Conservation (phyloP, 2,113 vertebrate genomes). For the Megaceryle maxima region DNA sequence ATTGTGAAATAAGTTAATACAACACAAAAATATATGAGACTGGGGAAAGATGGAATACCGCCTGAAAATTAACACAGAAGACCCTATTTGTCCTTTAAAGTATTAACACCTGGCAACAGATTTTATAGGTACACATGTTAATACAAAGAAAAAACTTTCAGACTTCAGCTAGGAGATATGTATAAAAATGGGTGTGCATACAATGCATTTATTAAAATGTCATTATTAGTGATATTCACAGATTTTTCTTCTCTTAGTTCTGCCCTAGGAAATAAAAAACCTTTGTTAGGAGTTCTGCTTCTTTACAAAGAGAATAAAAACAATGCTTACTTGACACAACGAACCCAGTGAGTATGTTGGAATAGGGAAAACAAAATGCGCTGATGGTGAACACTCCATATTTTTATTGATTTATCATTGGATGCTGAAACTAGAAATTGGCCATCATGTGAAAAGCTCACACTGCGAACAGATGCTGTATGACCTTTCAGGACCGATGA, state of each 20-base stretch:
- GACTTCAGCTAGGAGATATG: not conserved
- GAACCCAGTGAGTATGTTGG: slow-evolving; percentile 91
- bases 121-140: not conserved
- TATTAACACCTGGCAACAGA: not conserved
- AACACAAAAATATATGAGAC: not conserved
- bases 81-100: not conserved
- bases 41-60: not conserved
- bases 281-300: not conserved
- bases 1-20: not conserved
- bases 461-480: slow-evolving; percentile 85
- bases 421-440: slow-evolving; percentile 87
- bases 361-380: slow-evolving; percentile 86
- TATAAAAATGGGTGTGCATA: fast-evolving
- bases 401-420: slow-evolving; percentile 92
- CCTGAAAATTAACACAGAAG: not conserved
- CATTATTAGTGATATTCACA: not conserved
- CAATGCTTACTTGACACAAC: slow-evolving; percentile 86
- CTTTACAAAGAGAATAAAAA: not conserved
- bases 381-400: slow-evolving; percentile 85
- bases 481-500: slow-evolving; percentile 88
- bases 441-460: slow-evolving; percentile 87
- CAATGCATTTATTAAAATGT: not conserved
- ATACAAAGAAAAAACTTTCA: not conserved
- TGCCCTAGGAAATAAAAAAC: not conserved
- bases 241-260: not conserved